Evolutionary conservation across 2,797 vertebrate species (phyloP), one percentile per base, ranked within the genome.

Genomic region (Fistularia commersonii): DNA sequence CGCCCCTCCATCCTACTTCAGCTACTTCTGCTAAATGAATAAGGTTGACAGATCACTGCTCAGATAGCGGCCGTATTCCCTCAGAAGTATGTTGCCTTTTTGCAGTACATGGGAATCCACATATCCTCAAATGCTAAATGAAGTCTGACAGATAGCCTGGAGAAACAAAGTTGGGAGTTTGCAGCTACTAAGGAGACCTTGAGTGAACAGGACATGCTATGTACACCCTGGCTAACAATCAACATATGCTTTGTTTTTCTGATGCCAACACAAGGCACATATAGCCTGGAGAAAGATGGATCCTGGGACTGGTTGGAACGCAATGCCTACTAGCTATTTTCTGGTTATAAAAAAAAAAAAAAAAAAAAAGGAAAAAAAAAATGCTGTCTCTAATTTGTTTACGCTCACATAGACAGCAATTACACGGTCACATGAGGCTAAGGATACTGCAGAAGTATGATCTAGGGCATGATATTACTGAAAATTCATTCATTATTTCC

Each of bases 121-220:
- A 89, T 93, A 90, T 91, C 93, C 92, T 78, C 80, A 66, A 89
- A 93, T 88, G 91, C 90, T 93, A 98, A 98, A 98, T 98, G 90
- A 88, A 90, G 87, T 93, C 94, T 98, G 97, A 99, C 96, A 98
- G 94, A 92, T 98, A 90, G 95, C 96, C 96, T 88, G 86, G 92
- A 97, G 96, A 95, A 94, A 96, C 87, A 92, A 94, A 95, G 92
- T 95, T 95, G 93, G 85, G 91, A 95, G 93, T 90, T 89, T 93
- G 93, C 82, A 91, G 91, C 92, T 92, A 93, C 87, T 85, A 91
- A 91, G 90, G 81, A 93, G 94, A 93, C 92, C 91, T 88, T 96
- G 92, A 97, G 90, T 95, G 94, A 96, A 94, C 92, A 94, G 93
- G 95, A 98, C 97, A 95, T 90, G 83, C 88, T 91, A 92, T 93